Conservation (phyloP, 2,797 vertebrate species). For the Bradypodion pumilum region DNA sequence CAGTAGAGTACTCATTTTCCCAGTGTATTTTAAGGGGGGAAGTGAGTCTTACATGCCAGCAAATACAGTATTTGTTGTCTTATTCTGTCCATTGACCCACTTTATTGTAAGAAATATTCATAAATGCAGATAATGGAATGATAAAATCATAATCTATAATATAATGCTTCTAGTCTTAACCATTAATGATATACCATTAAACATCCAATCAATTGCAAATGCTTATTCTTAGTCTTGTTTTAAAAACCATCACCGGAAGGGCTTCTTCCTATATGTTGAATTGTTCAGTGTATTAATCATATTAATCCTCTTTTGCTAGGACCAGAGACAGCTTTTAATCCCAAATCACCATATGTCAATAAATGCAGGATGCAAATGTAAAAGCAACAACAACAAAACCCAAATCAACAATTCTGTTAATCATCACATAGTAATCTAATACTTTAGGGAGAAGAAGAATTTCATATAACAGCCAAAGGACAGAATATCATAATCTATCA, state of each 20-base stretch:
- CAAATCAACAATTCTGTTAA: not conserved
- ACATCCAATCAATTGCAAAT: conserved; percentile 30
- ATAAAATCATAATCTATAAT: not conserved
- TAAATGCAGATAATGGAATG: not conserved
- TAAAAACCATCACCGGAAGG: conserved; percentile 12
- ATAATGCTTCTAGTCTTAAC: conserved; percentile 11
- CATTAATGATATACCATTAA: conserved; percentile 19
- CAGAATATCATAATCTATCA: not conserved
- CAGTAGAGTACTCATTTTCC: too few species aligned
- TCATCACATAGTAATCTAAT: not conserved
- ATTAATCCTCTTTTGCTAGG: conserved; percentile 13
- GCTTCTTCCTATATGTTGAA: conserved; percentile 15
- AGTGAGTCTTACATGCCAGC: too few species aligned
- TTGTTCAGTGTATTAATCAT: conserved; percentile 35
- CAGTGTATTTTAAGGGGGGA: too few species aligned
- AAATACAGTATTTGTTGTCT: not conserved
- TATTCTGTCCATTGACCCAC: not conserved
- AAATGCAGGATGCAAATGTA: not conserved
- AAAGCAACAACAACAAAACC: not conserved
- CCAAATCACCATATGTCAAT: not conserved
- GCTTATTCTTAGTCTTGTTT: conserved; percentile 33
- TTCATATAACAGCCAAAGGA: not conserved
- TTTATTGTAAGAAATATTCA: conserved; percentile 12
- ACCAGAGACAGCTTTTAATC: conserved; percentile 34
- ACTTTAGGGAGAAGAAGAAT: not conserved